Evolutionary conservation across 2,113 vertebrate genomes (phyloP).

Genomic region (Psittacula cyanocephala): DNA sequence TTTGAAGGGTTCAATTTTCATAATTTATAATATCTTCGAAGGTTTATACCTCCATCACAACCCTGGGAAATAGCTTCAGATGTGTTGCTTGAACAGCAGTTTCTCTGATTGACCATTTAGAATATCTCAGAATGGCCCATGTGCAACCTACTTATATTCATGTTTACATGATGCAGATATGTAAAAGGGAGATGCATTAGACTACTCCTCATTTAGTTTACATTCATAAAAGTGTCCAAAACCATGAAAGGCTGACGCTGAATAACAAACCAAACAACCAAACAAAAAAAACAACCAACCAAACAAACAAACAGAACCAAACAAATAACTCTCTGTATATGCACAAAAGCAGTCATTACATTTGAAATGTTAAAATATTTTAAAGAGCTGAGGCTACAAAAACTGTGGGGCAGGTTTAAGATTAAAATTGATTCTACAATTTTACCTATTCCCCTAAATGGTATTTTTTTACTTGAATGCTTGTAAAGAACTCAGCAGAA

Average conservation of each 20-base stretch:
- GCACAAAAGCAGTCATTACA: background rate
- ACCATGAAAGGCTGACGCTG: background rate
- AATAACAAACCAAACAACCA: rapidly evolving
- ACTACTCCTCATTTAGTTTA: background rate
- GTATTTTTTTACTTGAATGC: background rate
- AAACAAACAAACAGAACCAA: background rate
- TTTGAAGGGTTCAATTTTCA: background rate
- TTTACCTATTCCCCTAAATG: background rate
- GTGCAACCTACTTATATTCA: background rate
- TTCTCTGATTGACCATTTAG: background rate
- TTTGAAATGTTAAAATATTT: background rate
- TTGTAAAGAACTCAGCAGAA: background rate
- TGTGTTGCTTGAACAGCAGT: background rate
- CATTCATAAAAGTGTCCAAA: background rate
- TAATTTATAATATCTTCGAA: background rate
- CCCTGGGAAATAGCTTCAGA: background rate
- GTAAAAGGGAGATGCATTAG: background rate
- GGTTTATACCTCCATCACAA: background rate
- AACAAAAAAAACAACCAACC: background rate
- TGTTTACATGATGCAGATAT: background rate
- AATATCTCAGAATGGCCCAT: background rate
- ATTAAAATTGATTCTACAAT: background rate
- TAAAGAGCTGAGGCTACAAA: background rate
- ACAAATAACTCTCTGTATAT: background rate
- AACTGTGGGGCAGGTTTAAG: background rate